phyloP scores from a whole-genome alignment of 2,113 vertebrate genomes.

The Brachirus orientalis region DNA sequence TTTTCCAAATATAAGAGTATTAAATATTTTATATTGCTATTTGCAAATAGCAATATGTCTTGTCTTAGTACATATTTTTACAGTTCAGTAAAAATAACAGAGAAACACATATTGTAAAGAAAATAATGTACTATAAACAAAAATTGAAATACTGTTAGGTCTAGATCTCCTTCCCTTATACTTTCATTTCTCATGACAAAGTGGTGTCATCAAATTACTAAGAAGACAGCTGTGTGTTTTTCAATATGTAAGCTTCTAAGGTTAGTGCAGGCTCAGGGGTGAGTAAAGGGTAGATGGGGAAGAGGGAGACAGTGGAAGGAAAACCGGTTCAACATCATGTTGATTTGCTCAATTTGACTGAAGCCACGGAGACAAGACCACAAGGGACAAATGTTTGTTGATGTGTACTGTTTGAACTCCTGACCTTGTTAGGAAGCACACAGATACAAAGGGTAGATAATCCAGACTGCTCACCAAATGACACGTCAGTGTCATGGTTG shows the following conservation, averaged over 20 bases:
- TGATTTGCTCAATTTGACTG: conserved; percentile 68
- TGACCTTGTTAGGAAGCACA: conserved; percentile 51
- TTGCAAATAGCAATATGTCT: not conserved
- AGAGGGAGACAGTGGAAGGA: conserved; percentile 23
- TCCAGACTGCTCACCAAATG: conserved; percentile 40
- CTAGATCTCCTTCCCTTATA: not conserved
- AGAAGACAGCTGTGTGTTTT: conserved; percentile 11
- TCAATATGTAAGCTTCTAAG: too few species aligned
- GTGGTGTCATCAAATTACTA: conserved; percentile 35
- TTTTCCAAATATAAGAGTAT: not conserved
- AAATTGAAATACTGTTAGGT: too few species aligned
- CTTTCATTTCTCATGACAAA: conserved; percentile 10
- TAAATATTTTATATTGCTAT: not conserved
- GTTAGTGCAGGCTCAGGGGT: conserved; percentile 34
- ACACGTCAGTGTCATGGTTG: conserved; percentile 55
- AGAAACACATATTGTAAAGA: too few species aligned
- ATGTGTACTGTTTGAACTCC: conserved; percentile 51
- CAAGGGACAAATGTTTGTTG: conserved; percentile 56
- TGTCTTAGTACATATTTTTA: not conserved
- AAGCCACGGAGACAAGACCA: conserved; percentile 61
- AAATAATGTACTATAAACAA: too few species aligned
- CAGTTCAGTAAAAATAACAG: too few species aligned
- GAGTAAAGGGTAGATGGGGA: conserved; percentile 15
- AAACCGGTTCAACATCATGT: conserved; percentile 2
- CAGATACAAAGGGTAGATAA: conserved; percentile 14